phyloP scores from a whole-genome alignment of 2,888 invertebrate species.

The Abrostola tripartita region DNA sequence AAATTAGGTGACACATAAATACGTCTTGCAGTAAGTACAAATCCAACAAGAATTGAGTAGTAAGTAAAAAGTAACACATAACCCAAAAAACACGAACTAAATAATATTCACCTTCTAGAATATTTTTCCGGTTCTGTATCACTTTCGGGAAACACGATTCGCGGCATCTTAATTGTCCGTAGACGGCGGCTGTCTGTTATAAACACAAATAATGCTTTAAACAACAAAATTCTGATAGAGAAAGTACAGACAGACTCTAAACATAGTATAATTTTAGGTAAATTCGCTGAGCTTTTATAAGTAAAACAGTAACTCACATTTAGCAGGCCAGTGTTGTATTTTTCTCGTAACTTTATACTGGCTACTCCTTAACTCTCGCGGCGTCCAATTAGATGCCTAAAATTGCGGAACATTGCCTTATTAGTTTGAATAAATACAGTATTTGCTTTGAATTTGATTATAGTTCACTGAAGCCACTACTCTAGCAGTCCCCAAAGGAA shows the following conservation, averaged over 20 bases:
- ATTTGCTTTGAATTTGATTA: neutral
- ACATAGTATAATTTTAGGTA: neutral
- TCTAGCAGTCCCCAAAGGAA: conserved; percentile 2
- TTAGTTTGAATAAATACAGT: conserved; percentile 8
- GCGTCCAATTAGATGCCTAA: conserved; percentile 81
- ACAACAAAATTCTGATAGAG: no score
- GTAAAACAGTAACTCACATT: conserved; percentile 72
- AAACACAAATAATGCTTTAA: no score
- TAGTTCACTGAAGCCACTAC: conserved; percentile 6
- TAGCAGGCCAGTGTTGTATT: conserved; percentile 84
- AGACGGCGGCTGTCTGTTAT: conserved; percentile 79
- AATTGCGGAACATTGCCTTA: conserved; percentile 39
- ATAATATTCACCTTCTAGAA: conserved; percentile 76
- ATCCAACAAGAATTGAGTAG: no score
- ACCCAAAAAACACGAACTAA: neutral
- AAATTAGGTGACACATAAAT: no score
- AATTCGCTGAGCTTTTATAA: neutral
- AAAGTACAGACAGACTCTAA: no score
- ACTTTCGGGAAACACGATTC: conserved; percentile 85
- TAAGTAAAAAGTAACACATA: no score
- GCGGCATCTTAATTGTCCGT: conserved; percentile 84
- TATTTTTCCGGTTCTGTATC: conserved; percentile 87
- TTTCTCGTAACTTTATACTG: conserved; percentile 86
- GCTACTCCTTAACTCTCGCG: conserved; percentile 82
- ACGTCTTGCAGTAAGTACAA: no score